Percentiles rank a stretch among this genome's conserved stretches.
Conservation (phyloP, 2,113 vertebrate species). For the Nyctereutes procyonoides region DNA sequence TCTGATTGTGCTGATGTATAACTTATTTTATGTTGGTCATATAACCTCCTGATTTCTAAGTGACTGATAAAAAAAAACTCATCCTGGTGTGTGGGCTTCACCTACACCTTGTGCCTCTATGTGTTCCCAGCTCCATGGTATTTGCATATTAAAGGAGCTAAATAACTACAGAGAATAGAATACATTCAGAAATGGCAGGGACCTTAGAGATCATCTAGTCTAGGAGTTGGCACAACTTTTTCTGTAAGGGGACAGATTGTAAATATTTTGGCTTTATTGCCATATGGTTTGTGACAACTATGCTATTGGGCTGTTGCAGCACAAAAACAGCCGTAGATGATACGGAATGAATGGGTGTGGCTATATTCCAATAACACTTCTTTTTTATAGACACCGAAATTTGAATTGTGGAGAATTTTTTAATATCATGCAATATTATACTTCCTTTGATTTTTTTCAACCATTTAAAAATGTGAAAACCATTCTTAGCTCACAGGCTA, state of each 20-base stretch:
- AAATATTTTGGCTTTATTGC: slow-evolving; percentile 42
- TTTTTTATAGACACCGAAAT: neutral
- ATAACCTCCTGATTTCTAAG: neutral
- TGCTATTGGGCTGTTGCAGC: neutral
- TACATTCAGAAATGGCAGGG: neutral
- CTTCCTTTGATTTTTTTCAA: neutral
- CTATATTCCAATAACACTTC: neutral
- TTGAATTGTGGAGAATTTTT: slow-evolving; percentile 24
- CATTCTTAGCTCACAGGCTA: neutral
- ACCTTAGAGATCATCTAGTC: neutral
- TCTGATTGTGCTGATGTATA: neutral
- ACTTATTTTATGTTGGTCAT: neutral
- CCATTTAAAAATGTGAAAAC: neutral
- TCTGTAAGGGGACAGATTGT: neutral
- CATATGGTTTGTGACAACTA: neutral
- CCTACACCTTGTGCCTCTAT: neutral
- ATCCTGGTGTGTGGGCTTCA: neutral
- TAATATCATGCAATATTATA: neutral
- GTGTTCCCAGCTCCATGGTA: neutral
- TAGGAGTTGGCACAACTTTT: neutral
- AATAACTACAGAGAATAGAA: neutral
- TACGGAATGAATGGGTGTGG: neutral
- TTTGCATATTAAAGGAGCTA: neutral
- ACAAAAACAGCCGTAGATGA: neutral
- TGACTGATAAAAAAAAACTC: neutral